Percentiles rank a stretch among this genome's conserved stretches.
phyloP scores from a whole-genome alignment of 2,113 vertebrate genomes.

The Notothenia coriiceps region DNA sequence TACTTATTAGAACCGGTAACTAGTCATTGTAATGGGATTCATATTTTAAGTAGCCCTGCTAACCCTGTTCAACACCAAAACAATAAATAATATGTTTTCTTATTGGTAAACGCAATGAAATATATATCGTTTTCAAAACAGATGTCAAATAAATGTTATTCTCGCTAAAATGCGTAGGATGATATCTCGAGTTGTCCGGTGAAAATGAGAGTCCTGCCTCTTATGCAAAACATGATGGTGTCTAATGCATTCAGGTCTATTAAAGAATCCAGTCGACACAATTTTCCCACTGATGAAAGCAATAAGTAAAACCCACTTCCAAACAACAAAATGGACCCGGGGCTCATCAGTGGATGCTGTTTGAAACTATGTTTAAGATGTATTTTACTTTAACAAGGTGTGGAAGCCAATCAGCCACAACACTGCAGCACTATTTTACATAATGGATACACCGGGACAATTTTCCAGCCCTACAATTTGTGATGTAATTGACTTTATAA shows the following conservation, averaged over 20 bases:
- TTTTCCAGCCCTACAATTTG: not conserved
- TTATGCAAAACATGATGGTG: not conserved
- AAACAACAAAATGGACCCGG: conserved; percentile 9
- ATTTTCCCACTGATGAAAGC: conserved; percentile 18
- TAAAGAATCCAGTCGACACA: conserved; percentile 19
- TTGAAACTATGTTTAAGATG: conserved; percentile 12
- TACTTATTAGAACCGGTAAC: too few species aligned
- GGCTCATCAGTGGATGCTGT: conserved; percentile 4
- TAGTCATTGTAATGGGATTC: too few species aligned
- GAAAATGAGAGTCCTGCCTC: not conserved
- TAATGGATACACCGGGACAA: not conserved
- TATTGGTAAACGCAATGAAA: not conserved
- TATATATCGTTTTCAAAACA: not conserved
- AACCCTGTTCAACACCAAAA: not conserved
- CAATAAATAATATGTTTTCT: not conserved
- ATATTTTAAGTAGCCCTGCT: too few species aligned
- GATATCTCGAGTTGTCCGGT: not conserved
- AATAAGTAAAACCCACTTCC: conserved; percentile 5
- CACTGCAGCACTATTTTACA: conserved; percentile 4
- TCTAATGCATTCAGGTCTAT: conserved; percentile 24
- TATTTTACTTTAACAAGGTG: not conserved
- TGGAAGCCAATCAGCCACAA: not conserved
- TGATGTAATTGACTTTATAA: not conserved
- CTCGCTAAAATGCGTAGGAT: not conserved
- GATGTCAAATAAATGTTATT: not conserved